Evolutionary conservation across 2,797 vertebrate genomes (phyloP).

Genomic region (Gallinago stenura): DNA sequence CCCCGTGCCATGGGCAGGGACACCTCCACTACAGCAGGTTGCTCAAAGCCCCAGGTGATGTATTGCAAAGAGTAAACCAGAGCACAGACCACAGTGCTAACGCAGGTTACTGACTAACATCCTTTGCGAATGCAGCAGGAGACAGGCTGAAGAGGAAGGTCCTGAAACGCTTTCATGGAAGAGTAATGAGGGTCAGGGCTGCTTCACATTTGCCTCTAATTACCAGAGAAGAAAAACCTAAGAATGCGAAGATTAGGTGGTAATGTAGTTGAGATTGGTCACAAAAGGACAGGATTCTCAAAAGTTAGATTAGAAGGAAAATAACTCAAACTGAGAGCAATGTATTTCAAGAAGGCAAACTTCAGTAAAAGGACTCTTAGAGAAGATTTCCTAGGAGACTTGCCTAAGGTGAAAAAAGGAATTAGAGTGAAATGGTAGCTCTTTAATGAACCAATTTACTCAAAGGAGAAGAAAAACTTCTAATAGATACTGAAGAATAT

Average conservation of each 20-base stretch:
- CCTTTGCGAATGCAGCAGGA: background rate
- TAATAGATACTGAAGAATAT: background rate
- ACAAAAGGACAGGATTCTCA: background rate
- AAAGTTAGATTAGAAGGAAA: background rate
- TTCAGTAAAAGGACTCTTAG: background rate
- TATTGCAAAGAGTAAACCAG: background rate
- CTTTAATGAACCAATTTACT: constrained; percentile 8
- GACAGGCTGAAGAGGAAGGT: background rate
- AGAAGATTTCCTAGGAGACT: background rate
- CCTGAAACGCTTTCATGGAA: background rate
- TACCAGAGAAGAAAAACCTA: background rate
- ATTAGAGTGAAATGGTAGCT: background rate
- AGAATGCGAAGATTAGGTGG: background rate
- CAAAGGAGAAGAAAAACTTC: background rate
- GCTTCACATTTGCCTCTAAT: background rate
- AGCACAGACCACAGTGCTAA: background rate
- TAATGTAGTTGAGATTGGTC: background rate
- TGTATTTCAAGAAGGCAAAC: background rate
- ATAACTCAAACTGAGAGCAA: background rate
- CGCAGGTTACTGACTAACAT: background rate
- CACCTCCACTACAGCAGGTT: no score
- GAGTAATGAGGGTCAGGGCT: background rate
- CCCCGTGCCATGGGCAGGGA: no score
- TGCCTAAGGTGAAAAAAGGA: background rate
- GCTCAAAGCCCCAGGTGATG: background rate